Conservation (phyloP, 37 sponge, comb jelly and placozoan genomes). For the Theonella swinhoei region DNA sequence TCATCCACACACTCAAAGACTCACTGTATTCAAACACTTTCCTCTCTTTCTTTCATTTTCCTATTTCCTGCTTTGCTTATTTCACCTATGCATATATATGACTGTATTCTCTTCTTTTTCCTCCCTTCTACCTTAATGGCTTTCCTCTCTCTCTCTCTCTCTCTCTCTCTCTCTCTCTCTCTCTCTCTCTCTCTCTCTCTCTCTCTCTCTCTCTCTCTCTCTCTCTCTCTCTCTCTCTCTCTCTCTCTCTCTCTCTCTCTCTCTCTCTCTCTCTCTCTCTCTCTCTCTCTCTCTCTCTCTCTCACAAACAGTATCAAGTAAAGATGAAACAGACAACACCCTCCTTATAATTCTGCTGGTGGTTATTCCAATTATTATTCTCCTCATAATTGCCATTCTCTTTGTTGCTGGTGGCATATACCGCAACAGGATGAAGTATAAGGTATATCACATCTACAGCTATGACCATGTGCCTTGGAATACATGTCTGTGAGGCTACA, state of each 20-base stretch:
- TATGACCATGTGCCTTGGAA: too few relatives aligned
- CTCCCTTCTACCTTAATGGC: too few relatives aligned
- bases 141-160: background rate
- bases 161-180: constrained; percentile 11
- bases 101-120: too few relatives aligned
- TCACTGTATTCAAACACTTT: too few relatives aligned
- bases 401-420: background rate
- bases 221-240: constrained; percentile 23
- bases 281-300: background rate
- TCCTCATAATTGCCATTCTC: background rate
- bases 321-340: background rate
- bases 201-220: constrained; percentile 18
- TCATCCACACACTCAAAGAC: too few relatives aligned
- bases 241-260: background rate
- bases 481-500: too few relatives aligned
- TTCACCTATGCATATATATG: too few relatives aligned
- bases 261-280: background rate
- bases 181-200: constrained; percentile 9
- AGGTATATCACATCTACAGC: background rate
- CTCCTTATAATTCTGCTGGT: background rate
- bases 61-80: too few relatives aligned
- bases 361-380: background rate
- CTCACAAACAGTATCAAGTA: background rate
- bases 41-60: too few relatives aligned
- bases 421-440: background rate